Conservation (phyloP, 2,113 vertebrate genomes). For the Nettapus auritus region DNA sequence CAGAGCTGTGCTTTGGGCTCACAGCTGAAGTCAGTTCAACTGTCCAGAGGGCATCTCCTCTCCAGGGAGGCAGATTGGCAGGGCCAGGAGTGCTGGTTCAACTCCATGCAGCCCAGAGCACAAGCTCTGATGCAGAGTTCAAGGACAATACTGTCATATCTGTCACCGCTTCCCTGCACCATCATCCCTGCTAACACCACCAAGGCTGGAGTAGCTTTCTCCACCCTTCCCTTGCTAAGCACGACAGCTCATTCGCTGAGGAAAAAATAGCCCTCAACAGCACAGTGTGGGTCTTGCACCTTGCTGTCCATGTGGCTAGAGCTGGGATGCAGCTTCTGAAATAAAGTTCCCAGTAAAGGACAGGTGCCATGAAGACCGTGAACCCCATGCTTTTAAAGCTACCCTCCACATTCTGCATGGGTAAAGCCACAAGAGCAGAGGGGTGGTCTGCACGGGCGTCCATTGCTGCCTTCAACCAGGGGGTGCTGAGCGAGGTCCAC, state of each 20-base stretch:
- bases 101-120: not conserved
- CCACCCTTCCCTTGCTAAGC: not conserved
- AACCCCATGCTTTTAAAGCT: not conserved
- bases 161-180: not conserved
- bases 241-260: not conserved
- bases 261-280: not conserved
- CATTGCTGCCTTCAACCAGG: not conserved
- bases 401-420: fast-evolving
- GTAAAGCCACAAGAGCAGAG: not conserved
- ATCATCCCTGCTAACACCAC: not conserved
- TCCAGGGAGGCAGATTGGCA: not conserved
- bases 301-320: fast-evolving
- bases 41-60: not conserved
- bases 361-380: not conserved
- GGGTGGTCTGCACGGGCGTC: not conserved
- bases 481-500: not conserved
- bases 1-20: not conserved
- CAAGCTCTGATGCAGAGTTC: not conserved
- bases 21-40: not conserved
- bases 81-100: not conserved
- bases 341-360: not conserved
- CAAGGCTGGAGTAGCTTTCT: not conserved
- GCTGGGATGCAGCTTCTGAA: not conserved
- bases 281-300: fast-evolving
- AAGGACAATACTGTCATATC: not conserved